Evolutionary conservation across 2,113 vertebrate genomes (phyloP), one percentile per base, ranked within the genome.

Genomic region (Elanoides forficatus): DNA sequence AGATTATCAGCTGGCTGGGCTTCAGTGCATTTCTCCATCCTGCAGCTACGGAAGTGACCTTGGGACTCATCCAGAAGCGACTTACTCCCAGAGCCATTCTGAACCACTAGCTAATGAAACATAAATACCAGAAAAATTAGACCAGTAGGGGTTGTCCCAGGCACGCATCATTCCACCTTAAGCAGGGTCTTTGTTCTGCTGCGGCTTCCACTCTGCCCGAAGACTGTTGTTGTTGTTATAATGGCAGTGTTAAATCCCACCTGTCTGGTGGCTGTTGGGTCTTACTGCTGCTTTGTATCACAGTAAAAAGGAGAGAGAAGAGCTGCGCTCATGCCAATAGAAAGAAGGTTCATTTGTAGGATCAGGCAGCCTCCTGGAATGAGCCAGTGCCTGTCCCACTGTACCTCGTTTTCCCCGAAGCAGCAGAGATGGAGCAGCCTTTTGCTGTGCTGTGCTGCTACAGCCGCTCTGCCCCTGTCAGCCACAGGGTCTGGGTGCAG

Each of bases 41-140:
- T 93, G 45, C 84, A 66, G 94, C 91, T 59, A 26, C 40, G 47
- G 87, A 90, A 94, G 14, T 90, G 84, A 97, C 91, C 91, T 95
- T 96, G 94, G 87, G 97, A 88, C 43, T 88, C 59, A 71, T 80
- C 81, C 89, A 91, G 89, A 32, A 86, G 87, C 81, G 47, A 56
- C 93, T 95, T 86, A 66, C 59, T 92, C 67, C 42, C 81, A 85
- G 74, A 91, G 55, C 55, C 55, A 16, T 66, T 91, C 70, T 62
- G 67, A 93, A 66, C 47, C 43, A 29, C 71, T 36, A 67, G 67
- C 74, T 95, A 95, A 91, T 71, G 94, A 95, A 95, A 93, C 81
- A 67, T 36, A 91, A 96, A 87, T 75, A 68, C 65, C 40, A 81
- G 58, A 91, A 89, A 95, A 91, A 88, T 50, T 22, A 71, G 63